These are phyloP conservation scores for Cylindroiulus punctatus DNA, from an alignment of 2,888 invertebrate genomes.

Conservation along the genomic window DNA sequence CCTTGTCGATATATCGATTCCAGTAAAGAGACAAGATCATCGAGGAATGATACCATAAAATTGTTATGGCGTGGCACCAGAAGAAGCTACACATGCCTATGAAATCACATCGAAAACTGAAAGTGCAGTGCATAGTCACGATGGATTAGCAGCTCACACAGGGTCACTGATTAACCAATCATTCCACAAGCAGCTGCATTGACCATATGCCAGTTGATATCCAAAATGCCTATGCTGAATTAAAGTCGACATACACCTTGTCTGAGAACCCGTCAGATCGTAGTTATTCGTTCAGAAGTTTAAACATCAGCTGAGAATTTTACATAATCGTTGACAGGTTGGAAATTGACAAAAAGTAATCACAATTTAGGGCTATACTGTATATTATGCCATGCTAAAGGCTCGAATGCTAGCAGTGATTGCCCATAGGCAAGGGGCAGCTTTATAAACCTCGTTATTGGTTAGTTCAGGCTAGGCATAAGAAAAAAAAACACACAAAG, in stretches of 20 bases:
- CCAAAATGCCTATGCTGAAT: background rate
- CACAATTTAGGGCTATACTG: too few relatives aligned
- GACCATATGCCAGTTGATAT: background rate
- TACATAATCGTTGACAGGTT: too few relatives aligned
- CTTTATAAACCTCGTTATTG: too few relatives aligned
- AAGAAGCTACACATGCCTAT: background rate
- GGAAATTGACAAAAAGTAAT: too few relatives aligned
- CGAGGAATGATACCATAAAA: background rate
- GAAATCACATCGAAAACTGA: background rate
- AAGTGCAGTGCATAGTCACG: background rate
- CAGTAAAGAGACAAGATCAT: background rate
- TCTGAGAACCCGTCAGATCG: background rate
- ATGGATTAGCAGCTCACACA: background rate
- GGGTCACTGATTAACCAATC: background rate
- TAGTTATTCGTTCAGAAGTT: too few relatives aligned
- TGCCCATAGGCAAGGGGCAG: too few relatives aligned
- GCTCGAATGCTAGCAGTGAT: too few relatives aligned
- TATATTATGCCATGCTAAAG: too few relatives aligned
- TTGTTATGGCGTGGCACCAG: background rate
- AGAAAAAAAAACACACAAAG: too few relatives aligned
- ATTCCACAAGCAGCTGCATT: background rate
- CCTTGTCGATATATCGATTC: conserved; percentile 36
- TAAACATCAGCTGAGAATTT: background rate
- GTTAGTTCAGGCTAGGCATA: too few relatives aligned
- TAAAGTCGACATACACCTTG: background rate